Evolutionary conservation across 2,888 invertebrate species (phyloP).

Genomic region (Adelognathus sp.): DNA sequence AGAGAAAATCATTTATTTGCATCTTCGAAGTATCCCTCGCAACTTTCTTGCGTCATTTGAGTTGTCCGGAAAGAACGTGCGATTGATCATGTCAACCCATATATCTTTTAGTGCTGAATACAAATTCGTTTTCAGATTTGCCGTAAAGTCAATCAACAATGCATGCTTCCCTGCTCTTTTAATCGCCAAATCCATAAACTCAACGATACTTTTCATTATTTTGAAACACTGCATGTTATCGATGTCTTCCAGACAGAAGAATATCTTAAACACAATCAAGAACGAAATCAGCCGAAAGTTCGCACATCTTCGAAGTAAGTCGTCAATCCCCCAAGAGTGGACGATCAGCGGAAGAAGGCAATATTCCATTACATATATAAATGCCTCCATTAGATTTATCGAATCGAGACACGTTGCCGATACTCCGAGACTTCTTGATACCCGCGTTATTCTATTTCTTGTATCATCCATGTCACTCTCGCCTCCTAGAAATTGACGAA

Average conservation of each 20-base stretch:
- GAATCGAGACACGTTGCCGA: background rate
- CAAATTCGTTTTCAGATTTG: too few species aligned
- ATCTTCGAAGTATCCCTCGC: too few species aligned
- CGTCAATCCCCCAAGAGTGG: background rate
- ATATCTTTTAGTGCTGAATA: too few species aligned
- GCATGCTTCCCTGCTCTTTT: too few species aligned
- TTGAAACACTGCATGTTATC: too few species aligned
- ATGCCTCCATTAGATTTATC: background rate
- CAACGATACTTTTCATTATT: too few species aligned
- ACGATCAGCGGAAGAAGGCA: background rate
- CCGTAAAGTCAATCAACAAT: too few species aligned
- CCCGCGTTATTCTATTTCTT: background rate
- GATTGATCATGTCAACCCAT: too few species aligned
- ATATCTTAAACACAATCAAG: background rate
- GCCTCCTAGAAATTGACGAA: background rate
- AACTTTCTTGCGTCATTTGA: too few species aligned
- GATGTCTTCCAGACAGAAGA: background rate
- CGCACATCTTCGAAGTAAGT: background rate
- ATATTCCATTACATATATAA: background rate
- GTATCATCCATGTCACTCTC: slow-evolving; percentile 9
- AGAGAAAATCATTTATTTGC: too few species aligned
- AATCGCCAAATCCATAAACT: too few species aligned
- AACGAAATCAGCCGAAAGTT: background rate
- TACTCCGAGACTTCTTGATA: background rate
- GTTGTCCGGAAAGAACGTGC: too few species aligned